Percentiles rank a stretch among this genome's conserved stretches.
Evolutionary conservation across 2,113 vertebrate genomes (phyloP).

Genomic region (Pseudopipra pipra): DNA sequence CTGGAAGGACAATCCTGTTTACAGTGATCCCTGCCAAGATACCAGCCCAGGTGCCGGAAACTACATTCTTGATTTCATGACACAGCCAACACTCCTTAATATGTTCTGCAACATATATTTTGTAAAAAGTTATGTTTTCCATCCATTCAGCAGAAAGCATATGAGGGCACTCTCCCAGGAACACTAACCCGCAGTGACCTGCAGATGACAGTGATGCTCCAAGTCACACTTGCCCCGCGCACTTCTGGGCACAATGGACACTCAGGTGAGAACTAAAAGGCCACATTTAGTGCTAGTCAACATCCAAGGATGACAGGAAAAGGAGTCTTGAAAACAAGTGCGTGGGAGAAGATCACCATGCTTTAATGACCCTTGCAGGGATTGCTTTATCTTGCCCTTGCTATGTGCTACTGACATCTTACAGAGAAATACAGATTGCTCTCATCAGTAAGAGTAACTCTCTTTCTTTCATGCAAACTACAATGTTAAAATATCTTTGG

Average conservation of each 20-base stretch:
- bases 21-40: background rate
- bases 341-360: background rate
- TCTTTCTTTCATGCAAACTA: background rate
- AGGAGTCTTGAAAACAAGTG: accelerated
- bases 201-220: accelerated
- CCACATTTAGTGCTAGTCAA: background rate
- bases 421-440: background rate
- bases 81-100: background rate
- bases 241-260: background rate
- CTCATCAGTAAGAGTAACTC: background rate
- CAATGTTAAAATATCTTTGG: background rate
- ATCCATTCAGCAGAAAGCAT: background rate
- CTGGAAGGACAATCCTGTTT: background rate
- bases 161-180: accelerated
- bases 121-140: background rate
- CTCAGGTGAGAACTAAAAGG: background rate
- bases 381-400: background rate
- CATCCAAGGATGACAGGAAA: background rate
- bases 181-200: accelerated
- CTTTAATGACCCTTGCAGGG: background rate
- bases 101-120: background rate
- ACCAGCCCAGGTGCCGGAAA: background rate
- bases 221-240: accelerated
- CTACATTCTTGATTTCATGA: accelerated
- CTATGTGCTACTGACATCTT: background rate